Percentiles rank a stretch among this genome's conserved stretches.
phyloP scores from a whole-genome alignment of 2,888 invertebrate species.

The Blastobasis lacticolella region DNA sequence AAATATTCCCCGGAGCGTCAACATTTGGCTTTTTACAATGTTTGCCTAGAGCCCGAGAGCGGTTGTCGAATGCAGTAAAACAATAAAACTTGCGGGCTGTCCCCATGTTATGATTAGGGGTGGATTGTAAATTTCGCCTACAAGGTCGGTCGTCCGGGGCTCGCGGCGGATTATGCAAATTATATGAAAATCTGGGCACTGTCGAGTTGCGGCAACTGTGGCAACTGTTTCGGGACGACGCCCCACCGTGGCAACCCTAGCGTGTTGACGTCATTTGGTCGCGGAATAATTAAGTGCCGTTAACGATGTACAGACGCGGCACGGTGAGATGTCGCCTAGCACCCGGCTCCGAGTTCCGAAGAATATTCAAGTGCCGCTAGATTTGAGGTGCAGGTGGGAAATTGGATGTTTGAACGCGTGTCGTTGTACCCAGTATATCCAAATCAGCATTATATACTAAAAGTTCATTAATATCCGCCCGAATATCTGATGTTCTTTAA shows the following conservation, averaged over 20 bases:
- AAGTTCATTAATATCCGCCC: no score
- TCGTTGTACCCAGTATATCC: no score
- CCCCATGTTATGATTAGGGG: conserved; percentile 24
- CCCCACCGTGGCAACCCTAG: conserved; percentile 14
- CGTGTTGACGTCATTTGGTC: conserved; percentile 17
- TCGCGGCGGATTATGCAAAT: conserved; percentile 28
- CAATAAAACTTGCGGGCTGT: conserved; percentile 22
- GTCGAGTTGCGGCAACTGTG: conserved; percentile 13
- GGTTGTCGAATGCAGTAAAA: conserved; percentile 17
- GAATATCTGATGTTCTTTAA: no score
- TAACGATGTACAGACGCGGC: conserved; percentile 1
- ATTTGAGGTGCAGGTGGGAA: no score
- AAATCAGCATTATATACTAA: no score
- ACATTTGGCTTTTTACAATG: background rate
- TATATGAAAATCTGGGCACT: conserved; percentile 28
- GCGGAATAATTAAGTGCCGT: conserved; percentile 14
- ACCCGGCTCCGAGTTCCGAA: no score
- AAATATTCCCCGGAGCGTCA: no score
- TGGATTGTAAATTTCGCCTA: conserved; percentile 15
- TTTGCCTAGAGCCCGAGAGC: conserved; percentile 5
- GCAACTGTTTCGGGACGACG: conserved; percentile 9
- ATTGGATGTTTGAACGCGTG: no score
- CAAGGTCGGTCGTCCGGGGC: conserved; percentile 14
- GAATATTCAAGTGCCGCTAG: no score
- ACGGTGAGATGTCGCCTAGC: no score